Conservation (phyloP, 1,140 invertebrate species). For the Megalopta genalis region DNA sequence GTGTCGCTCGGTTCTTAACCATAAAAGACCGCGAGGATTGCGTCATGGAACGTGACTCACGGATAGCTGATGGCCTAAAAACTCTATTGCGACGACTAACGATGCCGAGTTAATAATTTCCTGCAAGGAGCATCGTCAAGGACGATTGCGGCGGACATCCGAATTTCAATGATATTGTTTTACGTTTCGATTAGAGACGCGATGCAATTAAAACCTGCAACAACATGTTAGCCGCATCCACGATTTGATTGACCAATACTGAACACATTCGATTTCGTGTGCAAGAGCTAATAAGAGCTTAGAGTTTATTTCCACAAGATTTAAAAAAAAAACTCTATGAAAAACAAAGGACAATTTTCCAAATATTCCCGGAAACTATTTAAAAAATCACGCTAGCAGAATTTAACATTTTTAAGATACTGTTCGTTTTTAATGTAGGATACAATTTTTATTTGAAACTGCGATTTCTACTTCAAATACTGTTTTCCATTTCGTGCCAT, state of each 20-base stretch:
- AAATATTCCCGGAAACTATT: no score
- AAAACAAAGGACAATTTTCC: no score
- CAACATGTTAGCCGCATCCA: no score
- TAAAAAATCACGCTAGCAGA: no score
- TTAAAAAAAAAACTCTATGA: no score
- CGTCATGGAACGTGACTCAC: conserved; percentile 72
- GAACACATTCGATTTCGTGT: no score
- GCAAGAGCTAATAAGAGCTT: no score
- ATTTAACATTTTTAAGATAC: no score
- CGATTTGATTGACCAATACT: no score
- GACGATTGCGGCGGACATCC: not conserved
- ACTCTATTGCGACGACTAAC: conserved; percentile 52
- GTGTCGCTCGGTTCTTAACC: conserved; percentile 67
- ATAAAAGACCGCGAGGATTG: conserved; percentile 70
- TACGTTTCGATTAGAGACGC: not conserved
- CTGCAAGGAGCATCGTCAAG: conserved; percentile 21
- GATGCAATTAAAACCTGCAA: not conserved
- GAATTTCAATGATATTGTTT: conserved; percentile 26
- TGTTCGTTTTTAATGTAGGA: no score
- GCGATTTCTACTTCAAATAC: not conserved
- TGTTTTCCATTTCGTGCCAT: not conserved
- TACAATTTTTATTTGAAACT: no score
- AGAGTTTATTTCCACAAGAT: no score
- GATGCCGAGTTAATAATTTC: conserved; percentile 45
- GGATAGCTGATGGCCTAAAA: conserved; percentile 60